Base-by-base conservation (phyloP, 2,113 vertebrate species). In the Girardinichthys multiradiatus region DNA sequence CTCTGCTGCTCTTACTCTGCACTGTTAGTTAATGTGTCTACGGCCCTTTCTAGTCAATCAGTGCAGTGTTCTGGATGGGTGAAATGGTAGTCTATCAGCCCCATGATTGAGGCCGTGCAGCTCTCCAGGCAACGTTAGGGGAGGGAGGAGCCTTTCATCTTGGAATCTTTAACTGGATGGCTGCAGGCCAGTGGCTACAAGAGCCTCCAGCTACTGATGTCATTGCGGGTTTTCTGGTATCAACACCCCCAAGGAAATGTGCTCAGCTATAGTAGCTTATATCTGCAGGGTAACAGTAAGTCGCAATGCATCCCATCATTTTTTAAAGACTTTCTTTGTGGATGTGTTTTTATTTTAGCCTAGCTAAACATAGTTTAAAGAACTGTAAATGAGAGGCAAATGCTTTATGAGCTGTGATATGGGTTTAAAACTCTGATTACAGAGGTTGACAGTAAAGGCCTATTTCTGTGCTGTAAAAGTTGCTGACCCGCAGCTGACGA, bases 401-500 rank as follows among this genome's bases (percentile, higher is more conserved):
- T 37, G 29, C 58, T 2, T 24, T 26, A 63, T 21, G 79, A 60
- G 28, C 39, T 62, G 61, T n/a, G 72, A 76, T 74, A 64, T 62
- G 69, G 64, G 62, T 81, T 64, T 77, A 57, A 51, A 83, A 79
- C 74, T 65, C 65, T 76, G 84, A 85, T 83, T 82, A 72, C 72
- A 77, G 74, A 63, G 73, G 77, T 79, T 31, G 63, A 72, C 76
- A 74, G 74, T 76, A 85, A 84, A 83, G 75, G 31, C 68, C 77
- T 85, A 86, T 89, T 90, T 89, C 68, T 30, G 67, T 85, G 80
- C 71, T 70, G 62, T 76, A 61, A 87, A 92, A 91, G 80, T 79
- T 86, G 90, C 88, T 92, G 84, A 83, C 76, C 87, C 60, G 84
- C 48, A 89, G 92, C 92, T 90, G 91, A 86, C 69, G 68, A 81